Evolutionary conservation across 2,888 invertebrate species (phyloP).

Genomic region (Stenolophus ochropezus): DNA sequence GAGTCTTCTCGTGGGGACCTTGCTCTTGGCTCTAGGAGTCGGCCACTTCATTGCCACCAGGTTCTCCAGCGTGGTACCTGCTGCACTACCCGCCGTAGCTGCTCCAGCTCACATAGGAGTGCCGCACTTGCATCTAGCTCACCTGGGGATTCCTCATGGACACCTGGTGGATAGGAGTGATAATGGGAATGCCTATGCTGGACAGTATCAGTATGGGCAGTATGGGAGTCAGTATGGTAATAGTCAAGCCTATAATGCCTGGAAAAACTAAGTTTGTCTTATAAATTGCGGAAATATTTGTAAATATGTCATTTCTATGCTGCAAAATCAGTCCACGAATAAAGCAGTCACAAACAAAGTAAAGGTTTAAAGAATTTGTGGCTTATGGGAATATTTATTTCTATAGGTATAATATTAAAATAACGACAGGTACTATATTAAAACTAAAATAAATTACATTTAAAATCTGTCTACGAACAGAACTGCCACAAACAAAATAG

Average conservation of each 20-base stretch:
- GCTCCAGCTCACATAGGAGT: background rate
- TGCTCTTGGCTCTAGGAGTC: conserved; percentile 71
- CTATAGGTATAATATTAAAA: background rate
- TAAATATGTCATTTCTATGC: background rate
- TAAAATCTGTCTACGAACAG: too few species aligned
- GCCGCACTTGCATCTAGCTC: background rate
- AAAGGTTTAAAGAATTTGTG: too few species aligned
- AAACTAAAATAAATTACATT: too few species aligned
- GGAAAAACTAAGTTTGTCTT: background rate
- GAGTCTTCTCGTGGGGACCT: conserved; percentile 83
- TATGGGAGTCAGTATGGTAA: conserved; percentile 23
- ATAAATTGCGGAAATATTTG: background rate
- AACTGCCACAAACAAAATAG: too few species aligned
- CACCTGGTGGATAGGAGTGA: conserved; percentile 48
- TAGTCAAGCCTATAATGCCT: conserved; percentile 48
- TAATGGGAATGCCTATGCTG: background rate
- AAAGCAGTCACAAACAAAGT: too few species aligned
- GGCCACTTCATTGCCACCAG: conserved; percentile 56
- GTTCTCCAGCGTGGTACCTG: background rate
- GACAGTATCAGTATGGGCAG: background rate
- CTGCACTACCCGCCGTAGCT: background rate
- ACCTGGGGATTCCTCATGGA: background rate
- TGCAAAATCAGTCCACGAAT: too few species aligned
- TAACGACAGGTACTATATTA: too few species aligned
- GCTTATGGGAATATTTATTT: too few species aligned